Base-by-base conservation (phyloP, 2,888 invertebrate genomes). In the Sarcophaga subvicina region DNA sequence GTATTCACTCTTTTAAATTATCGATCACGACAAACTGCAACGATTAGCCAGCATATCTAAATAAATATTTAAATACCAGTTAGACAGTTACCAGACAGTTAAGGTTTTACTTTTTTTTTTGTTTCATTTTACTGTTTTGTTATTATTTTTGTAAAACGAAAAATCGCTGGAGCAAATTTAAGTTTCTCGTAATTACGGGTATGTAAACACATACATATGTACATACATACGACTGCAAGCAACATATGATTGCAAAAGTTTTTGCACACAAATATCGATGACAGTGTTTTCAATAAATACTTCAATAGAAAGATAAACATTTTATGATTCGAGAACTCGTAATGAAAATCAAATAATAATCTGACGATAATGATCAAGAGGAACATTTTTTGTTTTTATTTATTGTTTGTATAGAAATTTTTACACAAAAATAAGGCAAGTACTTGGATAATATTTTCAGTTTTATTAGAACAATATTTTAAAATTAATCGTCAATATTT, bases 81-180 rank as follows among this genome's bases (percentile, higher is more conserved):
- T 87, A 81, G 81, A 87, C 83, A 88, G 63, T 75, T 80, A 73
- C 85, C 77, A 85, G 83, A 85, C 85, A 85, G 69, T 76, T 63
- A 14, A 27, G 72, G 75, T 64, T 72, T 83, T 76, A 71, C 3
- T 59, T 75, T 80, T 22, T 2, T 70, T 45, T 75, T 80, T 22
- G 22, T 70, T 45, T 47, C 8, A 14, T 49, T 12, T 20, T 25
- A 59, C 20, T 64, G 27, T 71, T 70, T 77, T 37, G 10, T 37
- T 37, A 37, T 37, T 37, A 37, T 54, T 2, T n/a, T 66, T 8
- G 1, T 27, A 47, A 71, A 64, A 37, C 5, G 37, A 37, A 82
- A 73, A 75, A 64, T 60, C 54, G 67, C 27, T 59, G 37, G 37
- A 37, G 10, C 59, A 71, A 79, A 59, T 27, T 73, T 22, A 27